Evolutionary conservation across 2,113 vertebrate genomes (phyloP).

Genomic region (Stegostoma tigrinum): DNA sequence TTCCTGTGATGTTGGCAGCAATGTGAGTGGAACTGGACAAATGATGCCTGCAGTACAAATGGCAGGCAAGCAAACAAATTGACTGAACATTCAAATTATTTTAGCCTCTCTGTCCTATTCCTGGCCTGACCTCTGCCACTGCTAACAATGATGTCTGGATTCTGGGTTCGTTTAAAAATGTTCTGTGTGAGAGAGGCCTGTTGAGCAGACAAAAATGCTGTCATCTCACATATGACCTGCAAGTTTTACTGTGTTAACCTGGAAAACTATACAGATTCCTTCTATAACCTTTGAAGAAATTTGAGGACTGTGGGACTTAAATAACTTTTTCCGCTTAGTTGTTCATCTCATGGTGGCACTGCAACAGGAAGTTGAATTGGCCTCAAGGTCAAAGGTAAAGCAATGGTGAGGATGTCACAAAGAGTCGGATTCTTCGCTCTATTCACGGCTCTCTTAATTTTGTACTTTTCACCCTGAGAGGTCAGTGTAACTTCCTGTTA

Average conservation of each 20-base stretch:
- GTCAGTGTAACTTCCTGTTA: slow-evolving; percentile 11
- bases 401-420: slow-evolving; percentile 16
- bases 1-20: not conserved
- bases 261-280: not conserved
- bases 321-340: slow-evolving; percentile 5
- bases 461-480: slow-evolving; percentile 9
- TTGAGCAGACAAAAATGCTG: not conserved
- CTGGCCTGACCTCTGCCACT: not conserved
- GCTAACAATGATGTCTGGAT: not conserved
- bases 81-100: not conserved
- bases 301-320: not conserved
- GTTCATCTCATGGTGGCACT: slow-evolving; percentile 9
- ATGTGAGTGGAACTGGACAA: not conserved
- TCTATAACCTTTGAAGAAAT: not conserved
- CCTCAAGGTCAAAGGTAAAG: slow-evolving; percentile 34
- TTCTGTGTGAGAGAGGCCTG: not conserved
- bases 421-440: not conserved
- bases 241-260: not conserved
- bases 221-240: not conserved
- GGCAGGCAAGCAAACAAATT: not conserved
- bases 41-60: slow-evolving; percentile 6
- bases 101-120: not conserved
- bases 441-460: slow-evolving; percentile 16
- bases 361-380: slow-evolving; percentile 26
- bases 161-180: not conserved